Conservation (phyloP, 2,888 invertebrate species). For the Xanthia icteritia region DNA sequence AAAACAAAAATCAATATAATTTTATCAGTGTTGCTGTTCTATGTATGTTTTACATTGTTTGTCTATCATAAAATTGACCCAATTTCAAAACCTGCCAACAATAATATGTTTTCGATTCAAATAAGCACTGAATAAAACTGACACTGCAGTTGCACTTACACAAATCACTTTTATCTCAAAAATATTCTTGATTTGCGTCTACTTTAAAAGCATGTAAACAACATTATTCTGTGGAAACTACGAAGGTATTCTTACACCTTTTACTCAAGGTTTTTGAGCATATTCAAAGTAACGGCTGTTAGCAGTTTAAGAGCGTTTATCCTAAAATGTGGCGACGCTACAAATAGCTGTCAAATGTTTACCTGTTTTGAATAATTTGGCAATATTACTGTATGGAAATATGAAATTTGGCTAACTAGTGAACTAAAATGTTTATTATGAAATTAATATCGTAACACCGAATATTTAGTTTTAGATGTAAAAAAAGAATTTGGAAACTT, state of each 20-base stretch:
- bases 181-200: conserved; percentile 47
- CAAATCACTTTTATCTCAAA: conserved; percentile 51
- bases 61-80: conserved; percentile 5
- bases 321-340: no score
- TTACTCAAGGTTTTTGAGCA: background rate
- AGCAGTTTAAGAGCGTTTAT: background rate
- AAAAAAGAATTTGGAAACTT: no score
- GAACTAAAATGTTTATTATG: no score
- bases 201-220: conserved; percentile 43
- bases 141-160: conserved; percentile 27
- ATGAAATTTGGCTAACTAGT: no score
- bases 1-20: no score
- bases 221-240: conserved; percentile 17
- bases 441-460: no score
- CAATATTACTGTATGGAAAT: no score
- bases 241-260: background rate
- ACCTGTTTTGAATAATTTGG: no score
- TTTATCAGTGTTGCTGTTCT: no score
- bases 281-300: background rate
- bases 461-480: no score
- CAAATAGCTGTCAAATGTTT: no score
- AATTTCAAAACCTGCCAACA: conserved; percentile 11
- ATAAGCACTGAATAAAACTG: conserved; percentile 15
- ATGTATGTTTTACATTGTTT: conserved; percentile 8
- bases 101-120: conserved; percentile 40